Conservation (phyloP, 2,888 invertebrate genomes). For the Cantharis lateralis region DNA sequence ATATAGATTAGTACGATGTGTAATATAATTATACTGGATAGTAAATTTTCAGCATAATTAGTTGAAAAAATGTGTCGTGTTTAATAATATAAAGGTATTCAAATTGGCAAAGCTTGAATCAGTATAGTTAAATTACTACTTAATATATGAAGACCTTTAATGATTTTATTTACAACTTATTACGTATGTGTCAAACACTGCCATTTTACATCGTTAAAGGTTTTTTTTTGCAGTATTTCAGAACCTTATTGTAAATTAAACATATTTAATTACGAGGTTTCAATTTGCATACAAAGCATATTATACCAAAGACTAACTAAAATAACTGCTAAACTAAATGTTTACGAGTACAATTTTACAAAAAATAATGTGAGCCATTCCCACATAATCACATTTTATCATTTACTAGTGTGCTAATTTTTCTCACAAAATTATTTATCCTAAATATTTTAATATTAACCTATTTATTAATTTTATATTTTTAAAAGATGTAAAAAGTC, state of each 20-base stretch:
- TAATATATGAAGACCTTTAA: constrained; percentile 28
- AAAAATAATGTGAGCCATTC: not conserved
- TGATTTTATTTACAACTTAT: constrained; percentile 30
- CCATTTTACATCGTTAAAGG: constrained; percentile 34
- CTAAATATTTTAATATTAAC: too few relatives aligned
- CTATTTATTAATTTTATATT: not conserved
- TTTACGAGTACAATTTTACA: not conserved
- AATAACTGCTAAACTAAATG: not conserved
- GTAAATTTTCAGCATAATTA: constrained; percentile 17
- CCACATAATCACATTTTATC: not conserved
- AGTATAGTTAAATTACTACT: constrained; percentile 29
- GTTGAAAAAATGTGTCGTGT: constrained; percentile 11
- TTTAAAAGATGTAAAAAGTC: not conserved
- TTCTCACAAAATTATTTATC: not conserved
- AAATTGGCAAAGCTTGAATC: constrained; percentile 15
- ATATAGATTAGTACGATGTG: constrained; percentile 33
- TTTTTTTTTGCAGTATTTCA: constrained; percentile 16
- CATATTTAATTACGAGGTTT: not conserved
- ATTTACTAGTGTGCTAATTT: not conserved
- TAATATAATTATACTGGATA: constrained; percentile 29
- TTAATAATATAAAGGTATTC: constrained; percentile 14
- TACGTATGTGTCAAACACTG: constrained; percentile 34
- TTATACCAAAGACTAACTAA: not conserved
- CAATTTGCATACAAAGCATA: not conserved
- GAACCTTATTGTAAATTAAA: constrained; percentile 13